Base-by-base conservation (phyloP, 2,888 invertebrate genomes). In the Drosophila emarginata region DNA sequence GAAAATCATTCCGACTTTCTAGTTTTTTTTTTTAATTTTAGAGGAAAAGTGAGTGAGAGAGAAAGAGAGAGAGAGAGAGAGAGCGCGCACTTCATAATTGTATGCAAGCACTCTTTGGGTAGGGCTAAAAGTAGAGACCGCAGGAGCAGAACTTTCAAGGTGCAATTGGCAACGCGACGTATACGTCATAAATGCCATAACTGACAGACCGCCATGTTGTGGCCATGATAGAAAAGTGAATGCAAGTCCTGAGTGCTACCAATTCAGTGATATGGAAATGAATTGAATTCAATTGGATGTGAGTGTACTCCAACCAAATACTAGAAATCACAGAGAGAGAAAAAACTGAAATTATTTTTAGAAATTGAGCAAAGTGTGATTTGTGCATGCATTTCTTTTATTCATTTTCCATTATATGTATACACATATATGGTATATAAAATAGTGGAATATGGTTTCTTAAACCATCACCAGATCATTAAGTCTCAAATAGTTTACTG, bases 171-270 rank as follows among this genome's bases (percentile, higher is more conserved):
- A 71, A 79, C 79, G 69, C 51, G 68, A 71, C 85, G 87, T 81
- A 82, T 87, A 73, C 87, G 85, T 87, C 78, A 82, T 87, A 74
- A 79, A 87, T 71, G 78, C 66, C 67, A 80, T 71, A 70, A 74
- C 63, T 61, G 45, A 21, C 67, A 73, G 74, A 68, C 72, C 72
- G 61, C 67, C 37, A n/a, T n/a, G n/a, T 1, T 21, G 51, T n/a
- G 28, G 12, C 39, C 18, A 28, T 12, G n/a, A 23, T 18, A 21
- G 37, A 18, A 21, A 21, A 21, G 21, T 45, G 45, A 45, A 21
- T 21, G 45, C 45, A 21, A 45, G 21, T 18, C 11, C 18, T 14
- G 11, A 45, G 45, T 18, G 45, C 45, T 9, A 45, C 18, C 45
- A 45, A 45, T 45, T 64, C 64, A 51, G 51, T 26, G 21, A 26